Evolutionary conservation across 2,888 invertebrate species (phyloP).

Genomic region (Drosophila paramelanica): DNA sequence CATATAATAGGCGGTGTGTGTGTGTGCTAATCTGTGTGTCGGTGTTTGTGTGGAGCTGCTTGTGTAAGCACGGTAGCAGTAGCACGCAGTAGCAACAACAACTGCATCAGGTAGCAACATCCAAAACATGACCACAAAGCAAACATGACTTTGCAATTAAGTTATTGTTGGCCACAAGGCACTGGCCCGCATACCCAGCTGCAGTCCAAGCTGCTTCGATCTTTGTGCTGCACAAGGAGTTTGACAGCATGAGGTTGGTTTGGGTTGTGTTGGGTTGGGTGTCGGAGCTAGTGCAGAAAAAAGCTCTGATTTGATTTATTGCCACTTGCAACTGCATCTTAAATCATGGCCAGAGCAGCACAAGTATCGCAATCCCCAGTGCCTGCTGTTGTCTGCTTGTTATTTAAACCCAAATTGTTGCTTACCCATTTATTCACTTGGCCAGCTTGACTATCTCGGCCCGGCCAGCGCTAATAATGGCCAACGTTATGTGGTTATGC

Average conservation of each 20-base stretch:
- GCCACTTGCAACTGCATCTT: conserved; percentile 61
- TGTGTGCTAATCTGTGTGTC: conserved; percentile 4
- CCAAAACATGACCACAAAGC: conserved; percentile 59
- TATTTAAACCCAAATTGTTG: conserved; percentile 63
- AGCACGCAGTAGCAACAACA: conserved; percentile 31
- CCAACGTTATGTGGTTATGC: conserved; percentile 40
- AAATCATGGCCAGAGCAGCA: conserved; percentile 53
- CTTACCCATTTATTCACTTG: conserved; percentile 56
- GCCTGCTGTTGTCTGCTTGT: conserved; percentile 27
- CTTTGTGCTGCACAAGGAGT: neutral
- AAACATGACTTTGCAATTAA: conserved; percentile 83
- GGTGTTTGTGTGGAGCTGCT: conserved; percentile 13
- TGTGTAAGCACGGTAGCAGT: conserved; percentile 35
- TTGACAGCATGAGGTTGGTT: no score
- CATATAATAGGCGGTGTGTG: conserved; percentile 5
- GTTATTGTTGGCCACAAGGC: conserved; percentile 70
- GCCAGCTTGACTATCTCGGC: conserved; percentile 1
- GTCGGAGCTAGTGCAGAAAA: conserved; percentile 33
- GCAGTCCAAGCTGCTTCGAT: conserved; percentile 19
- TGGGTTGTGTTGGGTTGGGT: no score
- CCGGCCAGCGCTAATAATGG: conserved; percentile 40
- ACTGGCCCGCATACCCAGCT: conserved; percentile 34
- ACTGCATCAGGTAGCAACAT: conserved; percentile 60
- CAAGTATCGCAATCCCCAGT: conserved; percentile 11
- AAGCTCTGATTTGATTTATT: conserved; percentile 70